These are phyloP conservation scores for Calycopis cecrops DNA, from an alignment of 1,140 invertebrate genomes.

Conservation along the genomic window DNA sequence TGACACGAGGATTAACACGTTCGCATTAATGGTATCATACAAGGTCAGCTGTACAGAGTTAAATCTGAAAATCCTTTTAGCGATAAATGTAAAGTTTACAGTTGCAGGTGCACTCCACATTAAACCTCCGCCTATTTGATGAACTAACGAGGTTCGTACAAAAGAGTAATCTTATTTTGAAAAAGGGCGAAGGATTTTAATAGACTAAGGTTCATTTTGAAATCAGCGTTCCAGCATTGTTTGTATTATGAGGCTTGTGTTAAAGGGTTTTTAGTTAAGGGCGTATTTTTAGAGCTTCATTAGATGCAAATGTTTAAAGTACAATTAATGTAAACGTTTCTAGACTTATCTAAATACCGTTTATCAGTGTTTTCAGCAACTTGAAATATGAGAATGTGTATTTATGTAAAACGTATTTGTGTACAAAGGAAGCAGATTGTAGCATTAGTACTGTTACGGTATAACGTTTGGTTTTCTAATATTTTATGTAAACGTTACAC, in stretches of 20 bases:
- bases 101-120: conserved; percentile 6
- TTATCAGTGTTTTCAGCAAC: too few species aligned
- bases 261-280: conserved; percentile 2
- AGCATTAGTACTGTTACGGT: too few species aligned
- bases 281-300: background rate
- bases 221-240: conserved; percentile 1
- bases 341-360: too few species aligned
- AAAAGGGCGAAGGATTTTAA: background rate
- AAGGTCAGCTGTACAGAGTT: conserved; percentile 13
- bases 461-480: too few species aligned
- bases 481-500: too few species aligned
- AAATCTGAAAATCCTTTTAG: conserved; percentile 25
- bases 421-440: too few species aligned
- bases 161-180: conserved; percentile 9
- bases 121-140: conserved; percentile 8
- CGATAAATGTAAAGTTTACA: conserved; percentile 22
- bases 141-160: conserved; percentile 1
- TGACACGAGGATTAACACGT: too few species aligned
- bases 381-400: too few species aligned
- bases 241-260: conserved; percentile 1
- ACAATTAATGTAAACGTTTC: too few species aligned
- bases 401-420: too few species aligned
- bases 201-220: conserved; percentile 9
- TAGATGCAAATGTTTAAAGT: background rate
- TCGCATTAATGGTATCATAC: too few species aligned